These are phyloP conservation scores for Odontamblyopus rebecca DNA, from an alignment of 2,797 vertebrate genomes.

Conservation along the genomic window DNA sequence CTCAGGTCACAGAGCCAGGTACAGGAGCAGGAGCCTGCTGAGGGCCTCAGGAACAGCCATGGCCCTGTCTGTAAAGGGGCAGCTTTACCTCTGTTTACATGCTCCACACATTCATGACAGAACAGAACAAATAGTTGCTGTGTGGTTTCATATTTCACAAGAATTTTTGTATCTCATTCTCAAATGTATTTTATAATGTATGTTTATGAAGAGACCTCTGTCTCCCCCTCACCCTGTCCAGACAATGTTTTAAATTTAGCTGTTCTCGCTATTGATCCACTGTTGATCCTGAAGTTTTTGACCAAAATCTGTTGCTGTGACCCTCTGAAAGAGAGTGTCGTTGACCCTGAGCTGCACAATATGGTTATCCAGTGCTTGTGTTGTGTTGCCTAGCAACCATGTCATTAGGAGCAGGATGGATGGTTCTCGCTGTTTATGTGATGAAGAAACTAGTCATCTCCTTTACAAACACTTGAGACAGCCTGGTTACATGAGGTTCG, in stretches of 20 bases:
- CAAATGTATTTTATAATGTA: not conserved
- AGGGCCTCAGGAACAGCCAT: slow-evolving; percentile 25
- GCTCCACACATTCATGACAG: not conserved
- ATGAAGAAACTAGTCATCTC: not conserved
- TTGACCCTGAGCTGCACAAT: slow-evolving; percentile 1
- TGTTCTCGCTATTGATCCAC: not conserved
- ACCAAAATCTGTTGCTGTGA: not conserved
- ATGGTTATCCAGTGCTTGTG: slow-evolving; percentile 16
- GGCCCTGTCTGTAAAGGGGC: slow-evolving; percentile 15
- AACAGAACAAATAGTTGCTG: not conserved
- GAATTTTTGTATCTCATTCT: not conserved
- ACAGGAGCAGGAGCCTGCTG: slow-evolving; percentile 25
- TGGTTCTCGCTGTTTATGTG: slow-evolving; percentile 1
- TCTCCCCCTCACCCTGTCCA: not conserved
- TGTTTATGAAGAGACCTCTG: not conserved
- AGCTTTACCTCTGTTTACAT: not conserved
- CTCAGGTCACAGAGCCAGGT: slow-evolving; percentile 33
- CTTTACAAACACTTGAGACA: not conserved
- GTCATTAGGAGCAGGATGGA: slow-evolving; percentile 8
- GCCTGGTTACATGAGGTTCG: too few relatives aligned
- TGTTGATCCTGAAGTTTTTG: not conserved
- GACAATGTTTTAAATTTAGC: not conserved
- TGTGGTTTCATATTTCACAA: not conserved
- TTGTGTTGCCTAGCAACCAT: slow-evolving; percentile 57
- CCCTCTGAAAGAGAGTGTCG: not conserved